These are phyloP conservation scores for Pundamilia nyererei DNA, from an alignment of 2,113 vertebrate species.

Conservation along the genomic window DNA sequence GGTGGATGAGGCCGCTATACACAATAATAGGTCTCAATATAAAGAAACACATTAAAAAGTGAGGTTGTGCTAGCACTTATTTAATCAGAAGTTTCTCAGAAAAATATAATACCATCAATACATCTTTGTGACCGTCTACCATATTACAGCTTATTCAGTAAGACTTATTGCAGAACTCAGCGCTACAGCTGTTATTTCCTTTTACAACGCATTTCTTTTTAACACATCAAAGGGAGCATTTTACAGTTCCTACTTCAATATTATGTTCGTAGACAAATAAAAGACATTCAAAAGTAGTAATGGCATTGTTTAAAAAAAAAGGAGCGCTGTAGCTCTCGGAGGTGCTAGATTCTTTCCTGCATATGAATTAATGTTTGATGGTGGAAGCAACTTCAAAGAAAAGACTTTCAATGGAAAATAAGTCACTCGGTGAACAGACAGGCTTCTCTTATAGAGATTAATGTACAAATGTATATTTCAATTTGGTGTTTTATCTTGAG, in stretches of 20 bases:
- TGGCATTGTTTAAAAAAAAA: background rate
- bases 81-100: background rate
- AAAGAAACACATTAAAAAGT: background rate
- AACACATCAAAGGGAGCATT: conserved; percentile 22
- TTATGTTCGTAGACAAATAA: background rate
- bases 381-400: conserved; percentile 7
- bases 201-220: background rate
- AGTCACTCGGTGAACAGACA: background rate
- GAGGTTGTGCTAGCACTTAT: background rate
- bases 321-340: background rate
- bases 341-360: background rate
- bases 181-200: background rate
- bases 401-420: background rate
- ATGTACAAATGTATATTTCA: conserved; percentile 9
- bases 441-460: background rate
- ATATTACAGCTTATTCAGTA: background rate
- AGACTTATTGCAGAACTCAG: background rate
- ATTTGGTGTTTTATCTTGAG: conserved; percentile 1
- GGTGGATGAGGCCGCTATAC: background rate
- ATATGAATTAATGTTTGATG: conserved; percentile 9
- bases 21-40: background rate
- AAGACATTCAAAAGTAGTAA: background rate
- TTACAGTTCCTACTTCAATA: background rate
- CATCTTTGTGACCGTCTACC: background rate
- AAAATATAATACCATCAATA: background rate